A percentile compares a stretch with the other conserved stretches of the same genome.
phyloP scores from a whole-genome alignment of 2,113 vertebrate genomes.

The Neopipo cinnamomea region DNA sequence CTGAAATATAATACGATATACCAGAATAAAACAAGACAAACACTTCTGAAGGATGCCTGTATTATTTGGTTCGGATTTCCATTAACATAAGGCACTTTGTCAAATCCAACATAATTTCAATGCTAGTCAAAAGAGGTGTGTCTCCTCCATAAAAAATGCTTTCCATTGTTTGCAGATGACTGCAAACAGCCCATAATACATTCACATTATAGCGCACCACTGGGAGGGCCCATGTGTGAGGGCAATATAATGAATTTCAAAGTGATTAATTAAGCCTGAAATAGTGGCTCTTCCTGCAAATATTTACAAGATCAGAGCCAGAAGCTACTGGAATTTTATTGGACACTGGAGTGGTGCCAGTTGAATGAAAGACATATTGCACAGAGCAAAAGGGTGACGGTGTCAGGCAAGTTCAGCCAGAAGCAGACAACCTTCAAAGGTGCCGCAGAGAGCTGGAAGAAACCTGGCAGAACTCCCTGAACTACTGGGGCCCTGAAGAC shows the following conservation, averaged over 20 bases:
- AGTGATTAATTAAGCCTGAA: slow-evolving; percentile 1
- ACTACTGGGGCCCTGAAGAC: background rate
- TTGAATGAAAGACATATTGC: background rate
- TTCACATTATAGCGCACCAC: background rate
- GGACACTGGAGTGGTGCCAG: background rate
- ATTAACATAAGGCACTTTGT: background rate
- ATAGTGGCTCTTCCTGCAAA: background rate
- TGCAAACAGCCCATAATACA: background rate
- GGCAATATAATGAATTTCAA: background rate
- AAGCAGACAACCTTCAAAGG: slow-evolving; percentile 29
- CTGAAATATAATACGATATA: background rate
- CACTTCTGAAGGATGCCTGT: background rate
- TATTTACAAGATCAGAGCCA: slow-evolving; percentile 8
- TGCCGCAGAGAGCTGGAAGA: background rate
- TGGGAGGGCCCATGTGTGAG: background rate
- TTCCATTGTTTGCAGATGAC: background rate
- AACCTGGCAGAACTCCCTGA: slow-evolving; percentile 52
- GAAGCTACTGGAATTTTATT: background rate
- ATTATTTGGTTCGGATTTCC: background rate
- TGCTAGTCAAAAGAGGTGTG: background rate
- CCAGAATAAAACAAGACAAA: background rate
- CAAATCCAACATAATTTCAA: background rate
- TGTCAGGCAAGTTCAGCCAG: slow-evolving; percentile 36
- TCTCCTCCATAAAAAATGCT: background rate
- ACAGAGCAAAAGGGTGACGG: background rate